phyloP scores from a whole-genome alignment of 2,797 vertebrate genomes.

The Meriones psammophilus region DNA sequence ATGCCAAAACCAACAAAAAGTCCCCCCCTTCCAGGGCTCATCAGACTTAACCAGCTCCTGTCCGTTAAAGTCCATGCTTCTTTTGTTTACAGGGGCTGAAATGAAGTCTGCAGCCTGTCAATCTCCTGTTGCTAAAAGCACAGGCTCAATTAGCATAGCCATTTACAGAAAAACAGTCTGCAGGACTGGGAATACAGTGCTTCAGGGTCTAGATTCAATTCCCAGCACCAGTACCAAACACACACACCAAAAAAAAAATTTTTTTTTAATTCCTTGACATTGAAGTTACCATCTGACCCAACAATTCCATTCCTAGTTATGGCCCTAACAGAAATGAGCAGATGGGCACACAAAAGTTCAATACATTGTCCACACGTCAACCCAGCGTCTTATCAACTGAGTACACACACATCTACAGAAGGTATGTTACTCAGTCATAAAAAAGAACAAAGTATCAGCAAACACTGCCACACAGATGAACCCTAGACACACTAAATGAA shows the following conservation, averaged over 20 bases:
- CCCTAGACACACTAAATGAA: not conserved
- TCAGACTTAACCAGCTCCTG: not conserved
- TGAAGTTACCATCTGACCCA: not conserved
- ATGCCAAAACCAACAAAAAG: not conserved
- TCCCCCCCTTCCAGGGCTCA: not conserved
- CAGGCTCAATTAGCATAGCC: not conserved
- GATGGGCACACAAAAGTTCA: not conserved
- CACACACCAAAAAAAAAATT: not conserved
- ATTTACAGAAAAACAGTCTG: not conserved
- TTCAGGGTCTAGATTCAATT: not conserved
- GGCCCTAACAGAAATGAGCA: conserved; percentile 47
- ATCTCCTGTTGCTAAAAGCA: conserved; percentile 24
- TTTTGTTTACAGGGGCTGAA: not conserved
- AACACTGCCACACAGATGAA: not conserved
- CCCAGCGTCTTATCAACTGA: not conserved
- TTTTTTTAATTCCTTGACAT: not conserved
- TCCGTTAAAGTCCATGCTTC: not conserved
- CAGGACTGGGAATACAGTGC: not conserved
- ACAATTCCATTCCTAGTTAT: not conserved
- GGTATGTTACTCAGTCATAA: not conserved
- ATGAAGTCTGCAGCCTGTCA: not conserved
- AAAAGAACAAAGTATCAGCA: conserved; percentile 11
- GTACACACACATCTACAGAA: not conserved
- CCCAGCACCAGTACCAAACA: not conserved
- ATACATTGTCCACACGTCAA: not conserved